Base-by-base conservation (phyloP, 2,888 invertebrate species). In the Tetropium fuscum region DNA sequence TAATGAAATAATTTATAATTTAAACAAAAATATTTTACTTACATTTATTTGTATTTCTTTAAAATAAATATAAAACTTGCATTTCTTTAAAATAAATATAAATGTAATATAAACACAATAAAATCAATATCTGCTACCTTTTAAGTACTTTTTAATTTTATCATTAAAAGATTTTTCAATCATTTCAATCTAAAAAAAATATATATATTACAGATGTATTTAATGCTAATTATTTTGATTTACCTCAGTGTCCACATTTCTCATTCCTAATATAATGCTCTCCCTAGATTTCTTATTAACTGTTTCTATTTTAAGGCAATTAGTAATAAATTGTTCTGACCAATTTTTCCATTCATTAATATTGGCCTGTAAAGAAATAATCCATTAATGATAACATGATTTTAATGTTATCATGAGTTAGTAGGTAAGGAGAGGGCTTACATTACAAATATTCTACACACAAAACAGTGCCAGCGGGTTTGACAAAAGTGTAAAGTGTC, bases 241-340 rank as follows among this genome's bases (percentile, higher is more conserved):
- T 68, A 73, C 73, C 67, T 74, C 70, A n/a, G 56, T 36, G 56
- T 75, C 70, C 16, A 48, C 66, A 11, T 22, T 19, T 8, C 68
- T 53, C 55, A 74, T 69, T 60, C 63, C 71, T 6, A 40, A 41
- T 10, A 66, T 27, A 20, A 74, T 51, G 43, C 58, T 64, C 34
- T 70, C 68, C 10, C 69, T 53, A 40, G 55, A 55, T 45, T 62
- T 70, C 40, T 69, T 72, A 47, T 70, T 72, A 6, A 54, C 55
- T n/a, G 61, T 55, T 48, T 74, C 72, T 27, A 75, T 67, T 48
- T 68, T 69, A 53, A 71, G 49, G 48, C 68, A 69, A 51, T 68
- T 68, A 13, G 55, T 60, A 8, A 72, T 63, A 27, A 73, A 63
- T 32, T 64, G 58, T 44, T 65, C 62, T 2, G 69, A 65, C 69